These are phyloP conservation scores for Oophaga pumilio DNA, from an alignment of 2,113 vertebrate genomes.

Conservation along the genomic window DNA sequence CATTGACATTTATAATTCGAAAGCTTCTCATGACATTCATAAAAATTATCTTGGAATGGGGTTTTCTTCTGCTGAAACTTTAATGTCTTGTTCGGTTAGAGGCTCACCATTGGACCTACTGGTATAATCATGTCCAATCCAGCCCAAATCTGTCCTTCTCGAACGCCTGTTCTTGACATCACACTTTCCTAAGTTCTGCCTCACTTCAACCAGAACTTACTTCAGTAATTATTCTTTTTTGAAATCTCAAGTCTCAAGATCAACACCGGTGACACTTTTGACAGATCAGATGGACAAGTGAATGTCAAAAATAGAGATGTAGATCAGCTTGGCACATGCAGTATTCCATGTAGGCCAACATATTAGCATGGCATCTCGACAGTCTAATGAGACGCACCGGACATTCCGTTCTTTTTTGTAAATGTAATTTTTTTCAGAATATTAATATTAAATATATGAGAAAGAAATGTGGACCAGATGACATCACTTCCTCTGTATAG, in stretches of 20 bases:
- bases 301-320: background rate
- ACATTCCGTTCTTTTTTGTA: background rate
- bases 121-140: too few species aligned
- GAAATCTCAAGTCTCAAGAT: background rate
- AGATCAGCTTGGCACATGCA: background rate
- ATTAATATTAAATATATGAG: background rate
- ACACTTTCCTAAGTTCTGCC: background rate
- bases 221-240: background rate
- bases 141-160: background rate
- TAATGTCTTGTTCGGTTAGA: background rate
- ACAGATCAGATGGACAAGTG: background rate
- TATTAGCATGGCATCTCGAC: constrained; percentile 11
- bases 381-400: background rate
- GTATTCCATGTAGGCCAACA: background rate
- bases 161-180: background rate
- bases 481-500: constrained; percentile 5
- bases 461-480: background rate
- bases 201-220: background rate
- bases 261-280: background rate
- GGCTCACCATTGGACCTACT: too few species aligned
- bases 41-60: background rate
- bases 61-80: background rate
- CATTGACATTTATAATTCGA: background rate
- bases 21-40: background rate
- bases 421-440: background rate